Evolutionary conservation across 2,113 vertebrate species (phyloP).

Genomic region (Manacus vitellinus): DNA sequence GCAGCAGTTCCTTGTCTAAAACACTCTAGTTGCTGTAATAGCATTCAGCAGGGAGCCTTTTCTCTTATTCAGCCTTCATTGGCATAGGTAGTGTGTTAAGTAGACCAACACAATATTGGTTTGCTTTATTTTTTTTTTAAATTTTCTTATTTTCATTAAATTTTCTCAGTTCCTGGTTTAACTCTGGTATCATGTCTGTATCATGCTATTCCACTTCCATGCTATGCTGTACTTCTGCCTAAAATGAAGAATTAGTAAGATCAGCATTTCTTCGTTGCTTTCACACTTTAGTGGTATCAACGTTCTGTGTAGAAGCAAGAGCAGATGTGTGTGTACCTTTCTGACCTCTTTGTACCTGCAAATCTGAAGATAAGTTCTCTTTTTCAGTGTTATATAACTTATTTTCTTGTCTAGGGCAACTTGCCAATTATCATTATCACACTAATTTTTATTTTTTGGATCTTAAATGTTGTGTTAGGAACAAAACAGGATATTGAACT

Average conservation of each 20-base stretch:
- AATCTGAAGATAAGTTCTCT: background rate
- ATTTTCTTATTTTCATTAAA: background rate
- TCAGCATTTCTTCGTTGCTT: background rate
- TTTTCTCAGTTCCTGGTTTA: background rate
- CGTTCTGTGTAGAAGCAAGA: background rate
- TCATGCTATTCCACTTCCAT: rapidly evolving
- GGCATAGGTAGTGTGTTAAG: background rate
- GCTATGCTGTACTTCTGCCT: background rate
- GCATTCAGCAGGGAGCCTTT: background rate
- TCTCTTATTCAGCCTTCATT: background rate
- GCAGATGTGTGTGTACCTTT: background rate
- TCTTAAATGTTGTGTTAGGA: background rate
- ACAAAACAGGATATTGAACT: background rate
- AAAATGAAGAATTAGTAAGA: background rate
- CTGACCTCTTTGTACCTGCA: background rate
- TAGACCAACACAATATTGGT: background rate
- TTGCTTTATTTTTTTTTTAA: too few relatives aligned
- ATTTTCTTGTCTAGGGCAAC: background rate
- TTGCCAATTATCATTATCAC: background rate
- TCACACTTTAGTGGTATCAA: background rate
- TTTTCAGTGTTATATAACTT: background rate
- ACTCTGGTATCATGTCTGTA: background rate
- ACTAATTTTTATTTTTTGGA: background rate
- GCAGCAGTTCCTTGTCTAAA: background rate
- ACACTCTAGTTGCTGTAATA: background rate